phyloP scores from a whole-genome alignment of 64 coral and sea anemone species.

The Montipora cactus region DNA sequence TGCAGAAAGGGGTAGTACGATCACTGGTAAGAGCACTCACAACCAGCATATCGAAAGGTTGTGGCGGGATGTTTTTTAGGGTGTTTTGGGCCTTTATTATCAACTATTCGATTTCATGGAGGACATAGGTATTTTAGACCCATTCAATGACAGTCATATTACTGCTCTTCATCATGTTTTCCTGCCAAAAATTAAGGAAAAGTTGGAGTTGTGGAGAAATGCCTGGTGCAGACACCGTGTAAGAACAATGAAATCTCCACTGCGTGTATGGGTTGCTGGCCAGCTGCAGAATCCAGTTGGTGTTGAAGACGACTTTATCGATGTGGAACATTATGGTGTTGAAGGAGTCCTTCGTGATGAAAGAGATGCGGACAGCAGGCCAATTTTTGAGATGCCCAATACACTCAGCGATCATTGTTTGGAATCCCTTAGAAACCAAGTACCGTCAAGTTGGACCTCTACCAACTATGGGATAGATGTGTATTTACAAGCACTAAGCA shows the following conservation, averaged over 20 bases:
- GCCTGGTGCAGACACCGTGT: background rate
- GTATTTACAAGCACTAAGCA: slow-evolving; percentile 12
- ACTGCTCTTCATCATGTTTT: background rate
- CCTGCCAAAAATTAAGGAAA: background rate
- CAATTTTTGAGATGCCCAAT: background rate
- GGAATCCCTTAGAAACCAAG: slow-evolving; percentile 1
- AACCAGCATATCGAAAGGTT: slow-evolving; percentile 50
- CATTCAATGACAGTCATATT: background rate
- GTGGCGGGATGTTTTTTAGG: slow-evolving; percentile 48
- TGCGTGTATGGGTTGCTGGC: background rate
- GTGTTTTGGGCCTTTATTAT: background rate
- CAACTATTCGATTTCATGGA: background rate
- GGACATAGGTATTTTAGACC: background rate
- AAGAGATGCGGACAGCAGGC: background rate
- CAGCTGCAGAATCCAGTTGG: background rate
- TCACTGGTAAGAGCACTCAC: slow-evolving; percentile 35
- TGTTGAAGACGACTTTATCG: background rate
- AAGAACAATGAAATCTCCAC: background rate
- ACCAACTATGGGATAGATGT: slow-evolving; percentile 1
- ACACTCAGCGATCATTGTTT: slow-evolving; percentile 27
- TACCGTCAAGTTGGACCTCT: slow-evolving; percentile 7
- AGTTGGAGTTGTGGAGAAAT: background rate
- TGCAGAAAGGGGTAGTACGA: background rate
- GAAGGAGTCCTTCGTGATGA: background rate
- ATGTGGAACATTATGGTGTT: slow-evolving; percentile 4